Evolutionary conservation across 1,140 invertebrate species (phyloP).

Genomic region (Aphaenogaster floridana): DNA sequence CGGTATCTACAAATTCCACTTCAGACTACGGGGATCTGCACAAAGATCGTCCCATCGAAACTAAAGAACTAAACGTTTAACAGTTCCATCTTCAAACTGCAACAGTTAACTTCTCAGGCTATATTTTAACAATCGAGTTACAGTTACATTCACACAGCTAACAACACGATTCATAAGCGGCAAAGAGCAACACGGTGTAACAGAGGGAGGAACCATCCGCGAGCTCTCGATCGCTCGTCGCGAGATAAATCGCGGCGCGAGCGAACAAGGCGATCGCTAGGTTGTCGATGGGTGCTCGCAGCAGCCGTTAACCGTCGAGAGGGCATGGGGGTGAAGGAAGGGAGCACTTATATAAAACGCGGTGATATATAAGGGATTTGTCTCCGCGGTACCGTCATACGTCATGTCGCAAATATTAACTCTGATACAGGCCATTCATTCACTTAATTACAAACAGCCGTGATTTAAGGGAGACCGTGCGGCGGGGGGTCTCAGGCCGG

Average conservation of each 20-base stretch:
- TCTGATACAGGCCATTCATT: conserved; percentile 87
- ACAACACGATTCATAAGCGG: conserved; percentile 6
- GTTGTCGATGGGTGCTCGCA: conserved; percentile 50
- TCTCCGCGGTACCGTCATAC: conserved; percentile 86
- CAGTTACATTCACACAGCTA: not conserved
- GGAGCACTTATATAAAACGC: conserved; percentile 78
- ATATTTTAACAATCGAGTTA: not conserved
- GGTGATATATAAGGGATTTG: conserved; percentile 87
- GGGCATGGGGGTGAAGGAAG: not conserved
- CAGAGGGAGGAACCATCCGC: not conserved
- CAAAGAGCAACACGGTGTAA: not conserved
- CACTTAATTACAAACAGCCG: conserved; percentile 87
- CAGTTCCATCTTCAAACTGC: not conserved
- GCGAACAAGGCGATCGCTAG: conserved; percentile 49
- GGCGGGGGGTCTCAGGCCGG: conserved; percentile 79
- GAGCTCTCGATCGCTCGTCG: conserved; percentile 30
- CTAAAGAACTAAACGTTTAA: not conserved
- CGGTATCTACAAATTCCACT: not conserved
- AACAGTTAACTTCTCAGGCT: not conserved
- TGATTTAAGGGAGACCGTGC: conserved; percentile 86
- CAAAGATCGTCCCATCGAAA: not conserved
- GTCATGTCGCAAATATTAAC: conserved; percentile 87
- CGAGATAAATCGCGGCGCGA: conserved; percentile 56
- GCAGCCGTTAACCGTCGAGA: conserved; percentile 54
- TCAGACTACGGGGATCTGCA: not conserved